Conservation (phyloP, 2,797 vertebrate genomes). For the Pteropus rufus region DNA sequence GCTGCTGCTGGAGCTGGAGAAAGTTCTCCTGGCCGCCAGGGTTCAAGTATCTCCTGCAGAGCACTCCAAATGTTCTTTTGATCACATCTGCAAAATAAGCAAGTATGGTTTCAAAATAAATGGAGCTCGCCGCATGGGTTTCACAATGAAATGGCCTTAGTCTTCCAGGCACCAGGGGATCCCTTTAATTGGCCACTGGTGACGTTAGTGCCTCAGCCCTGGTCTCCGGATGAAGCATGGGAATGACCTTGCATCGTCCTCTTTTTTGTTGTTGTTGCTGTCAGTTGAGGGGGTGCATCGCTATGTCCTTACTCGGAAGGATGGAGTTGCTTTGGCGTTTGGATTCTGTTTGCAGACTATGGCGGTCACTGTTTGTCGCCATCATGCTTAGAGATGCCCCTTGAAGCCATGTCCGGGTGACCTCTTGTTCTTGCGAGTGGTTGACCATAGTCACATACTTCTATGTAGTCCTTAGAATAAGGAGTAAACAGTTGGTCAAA, state of each 20-base stretch:
- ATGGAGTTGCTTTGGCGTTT: neutral
- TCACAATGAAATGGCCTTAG: slow-evolving; percentile 80
- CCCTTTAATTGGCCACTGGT: slow-evolving; percentile 73
- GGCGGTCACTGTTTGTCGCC: neutral
- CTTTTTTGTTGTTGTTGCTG: neutral
- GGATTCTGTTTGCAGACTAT: neutral
- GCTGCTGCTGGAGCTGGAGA: slow-evolving; percentile 65
- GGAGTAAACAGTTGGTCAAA: neutral
- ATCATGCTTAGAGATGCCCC: neutral
- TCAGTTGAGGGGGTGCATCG: neutral
- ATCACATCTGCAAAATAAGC: slow-evolving; percentile 84
- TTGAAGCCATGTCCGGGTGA: neutral
- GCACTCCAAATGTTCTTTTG: slow-evolving; percentile 79
- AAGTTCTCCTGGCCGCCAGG: slow-evolving; percentile 63
- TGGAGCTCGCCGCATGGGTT: slow-evolving; percentile 76
- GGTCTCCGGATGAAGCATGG: slow-evolving; percentile 73
- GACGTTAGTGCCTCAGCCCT: slow-evolving; percentile 76
- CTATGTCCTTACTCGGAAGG: neutral
- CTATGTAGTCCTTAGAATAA: neutral
- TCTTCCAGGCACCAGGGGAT: slow-evolving; percentile 73
- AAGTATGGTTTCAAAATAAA: slow-evolving; percentile 84
- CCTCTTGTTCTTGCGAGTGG: neutral
- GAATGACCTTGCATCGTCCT: slow-evolving; percentile 65
- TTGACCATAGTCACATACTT: neutral
- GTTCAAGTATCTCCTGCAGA: slow-evolving; percentile 77